These are phyloP conservation scores for Araneus ventricosus DNA, from an alignment of 1,140 invertebrate species.

Conservation along the genomic window DNA sequence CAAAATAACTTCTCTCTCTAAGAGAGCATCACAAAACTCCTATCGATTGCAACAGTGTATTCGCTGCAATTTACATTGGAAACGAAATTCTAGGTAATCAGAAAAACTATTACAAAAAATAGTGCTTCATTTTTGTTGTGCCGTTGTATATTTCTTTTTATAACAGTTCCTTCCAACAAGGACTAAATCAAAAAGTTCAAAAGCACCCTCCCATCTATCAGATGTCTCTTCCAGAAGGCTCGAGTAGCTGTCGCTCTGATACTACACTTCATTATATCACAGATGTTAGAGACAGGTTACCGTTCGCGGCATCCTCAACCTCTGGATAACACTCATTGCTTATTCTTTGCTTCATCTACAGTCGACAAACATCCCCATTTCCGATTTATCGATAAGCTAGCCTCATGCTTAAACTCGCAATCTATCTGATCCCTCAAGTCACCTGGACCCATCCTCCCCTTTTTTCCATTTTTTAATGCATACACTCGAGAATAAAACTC, in stretches of 20 bases:
- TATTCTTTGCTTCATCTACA: slow-evolving; percentile 59
- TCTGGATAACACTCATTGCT: slow-evolving; percentile 71
- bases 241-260: slow-evolving; percentile 68
- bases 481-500: slow-evolving; percentile 22
- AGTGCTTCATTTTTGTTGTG: neutral
- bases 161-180: slow-evolving; percentile 20
- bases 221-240: slow-evolving; percentile 55
- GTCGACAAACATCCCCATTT: slow-evolving; percentile 27
- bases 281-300: slow-evolving; percentile 68
- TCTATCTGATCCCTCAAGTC: slow-evolving; percentile 35
- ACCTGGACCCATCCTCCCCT: neutral
- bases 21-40: too few relatives aligned
- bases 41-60: too few relatives aligned
- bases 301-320: slow-evolving; percentile 51
- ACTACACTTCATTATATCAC: slow-evolving; percentile 73
- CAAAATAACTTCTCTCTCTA: too few relatives aligned
- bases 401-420: slow-evolving; percentile 62
- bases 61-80: too few relatives aligned
- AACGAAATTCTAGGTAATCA: too few relatives aligned
- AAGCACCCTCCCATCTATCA: slow-evolving; percentile 54
- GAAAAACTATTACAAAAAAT: neutral
- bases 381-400: slow-evolving; percentile 69
- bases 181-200: slow-evolving; percentile 70
- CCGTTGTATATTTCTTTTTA: slow-evolving; percentile 1
- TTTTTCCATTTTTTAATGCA: slow-evolving; percentile 23